A percentile compares a stretch with the other conserved stretches of the same genome.
phyloP scores from a whole-genome alignment of 2,113 vertebrate species.

The Antechinus stuartii region DNA sequence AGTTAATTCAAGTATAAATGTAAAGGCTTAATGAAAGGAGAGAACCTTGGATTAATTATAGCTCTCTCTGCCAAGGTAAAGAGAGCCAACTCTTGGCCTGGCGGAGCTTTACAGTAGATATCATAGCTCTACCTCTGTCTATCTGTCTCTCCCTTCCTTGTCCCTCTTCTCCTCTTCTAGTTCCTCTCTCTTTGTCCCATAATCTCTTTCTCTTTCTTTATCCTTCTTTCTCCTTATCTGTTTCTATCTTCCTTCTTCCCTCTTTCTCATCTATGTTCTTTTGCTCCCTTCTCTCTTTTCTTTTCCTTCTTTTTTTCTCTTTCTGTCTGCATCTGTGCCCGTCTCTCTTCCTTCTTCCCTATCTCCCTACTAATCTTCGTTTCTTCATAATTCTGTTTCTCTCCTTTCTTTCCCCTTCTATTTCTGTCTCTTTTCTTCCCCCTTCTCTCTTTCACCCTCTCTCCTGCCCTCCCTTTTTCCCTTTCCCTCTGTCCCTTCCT shows the following conservation, averaged over 20 bases:
- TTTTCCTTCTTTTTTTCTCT: neutral
- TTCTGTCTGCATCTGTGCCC: too few relatives aligned
- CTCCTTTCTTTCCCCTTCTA: constrained; percentile 7
- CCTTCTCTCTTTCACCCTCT: constrained; percentile 58
- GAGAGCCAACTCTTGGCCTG: neutral
- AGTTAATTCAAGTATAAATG: constrained; percentile 78
- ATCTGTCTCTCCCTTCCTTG: neutral
- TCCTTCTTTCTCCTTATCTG: neutral
- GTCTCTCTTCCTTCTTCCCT: too few relatives aligned
- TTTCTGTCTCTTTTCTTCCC: constrained; percentile 8
- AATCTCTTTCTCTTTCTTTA: neutral
- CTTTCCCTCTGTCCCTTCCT: constrained; percentile 63
- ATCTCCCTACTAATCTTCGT: neutral
- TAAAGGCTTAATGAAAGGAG: constrained; percentile 73
- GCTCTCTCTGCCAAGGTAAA: constrained; percentile 73
- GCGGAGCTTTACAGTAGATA: neutral
- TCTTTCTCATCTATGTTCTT: neutral
- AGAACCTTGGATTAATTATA: constrained; percentile 76
- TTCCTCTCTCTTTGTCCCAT: neutral
- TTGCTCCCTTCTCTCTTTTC: neutral
- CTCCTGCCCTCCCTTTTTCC: neutral
- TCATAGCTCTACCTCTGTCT: neutral
- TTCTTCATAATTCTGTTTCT: constrained; percentile 43
- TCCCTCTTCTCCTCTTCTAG: neutral
- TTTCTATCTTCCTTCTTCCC: neutral